Conservation (phyloP, 2,888 invertebrate species). For the Phymatocera aterrima region DNA sequence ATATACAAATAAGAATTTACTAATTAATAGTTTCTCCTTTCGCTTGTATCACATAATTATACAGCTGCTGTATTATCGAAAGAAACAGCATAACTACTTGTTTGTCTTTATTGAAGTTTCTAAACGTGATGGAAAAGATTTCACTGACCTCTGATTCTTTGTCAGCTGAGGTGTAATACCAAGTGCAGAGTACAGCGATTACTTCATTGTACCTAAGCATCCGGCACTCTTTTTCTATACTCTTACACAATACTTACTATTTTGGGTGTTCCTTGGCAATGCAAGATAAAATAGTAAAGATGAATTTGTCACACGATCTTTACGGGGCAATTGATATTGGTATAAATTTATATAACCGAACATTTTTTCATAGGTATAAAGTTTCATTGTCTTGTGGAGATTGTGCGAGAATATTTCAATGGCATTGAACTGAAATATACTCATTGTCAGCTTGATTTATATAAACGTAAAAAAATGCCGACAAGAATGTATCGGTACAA, state of each 20-base stretch:
- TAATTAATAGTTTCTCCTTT: slow-evolving; percentile 18
- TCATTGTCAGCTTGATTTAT: slow-evolving; percentile 4
- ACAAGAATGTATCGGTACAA: slow-evolving; percentile 14
- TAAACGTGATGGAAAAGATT: slow-evolving; percentile 1
- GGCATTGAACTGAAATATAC: not conserved
- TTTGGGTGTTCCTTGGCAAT: slow-evolving; percentile 39
- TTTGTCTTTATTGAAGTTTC: not conserved
- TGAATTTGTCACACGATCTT: slow-evolving; percentile 10
- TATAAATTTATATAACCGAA: slow-evolving; percentile 3
- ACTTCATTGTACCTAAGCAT: slow-evolving; percentile 1
- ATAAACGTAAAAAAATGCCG: slow-evolving; percentile 19
- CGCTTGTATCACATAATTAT: slow-evolving; percentile 14
- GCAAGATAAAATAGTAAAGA: slow-evolving; percentile 17
- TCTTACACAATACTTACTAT: slow-evolving; percentile 34
- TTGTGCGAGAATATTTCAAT: not conserved
- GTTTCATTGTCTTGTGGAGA: not conserved
- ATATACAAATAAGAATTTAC: slow-evolving; percentile 32
- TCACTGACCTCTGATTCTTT: not conserved
- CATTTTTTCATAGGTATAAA: slow-evolving; percentile 8
- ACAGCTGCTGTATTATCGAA: slow-evolving; percentile 2
- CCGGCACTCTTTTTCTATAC: slow-evolving; percentile 40
- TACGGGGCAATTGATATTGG: not conserved
- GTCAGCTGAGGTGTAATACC: not conserved
- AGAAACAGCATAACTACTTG: not conserved
- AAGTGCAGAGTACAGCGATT: not conserved